A percentile compares a stretch with the other conserved stretches of the same genome.
Conservation (phyloP, 2,888 invertebrate species). For the Lobophora halterata region DNA sequence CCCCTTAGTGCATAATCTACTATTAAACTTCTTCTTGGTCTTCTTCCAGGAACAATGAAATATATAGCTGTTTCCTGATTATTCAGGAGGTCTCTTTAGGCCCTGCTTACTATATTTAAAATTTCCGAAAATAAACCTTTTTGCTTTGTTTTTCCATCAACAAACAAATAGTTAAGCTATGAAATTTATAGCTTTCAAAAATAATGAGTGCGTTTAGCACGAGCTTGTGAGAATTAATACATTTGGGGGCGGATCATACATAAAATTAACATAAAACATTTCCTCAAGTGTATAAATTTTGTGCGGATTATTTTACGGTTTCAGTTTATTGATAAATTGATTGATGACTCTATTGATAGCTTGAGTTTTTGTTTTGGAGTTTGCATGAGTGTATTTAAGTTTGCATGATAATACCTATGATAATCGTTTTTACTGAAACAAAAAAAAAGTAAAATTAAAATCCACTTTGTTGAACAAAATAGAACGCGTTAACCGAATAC, state of each 20-base stretch:
- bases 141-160: slow-evolving; percentile 42
- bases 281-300: slow-evolving; percentile 63
- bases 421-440: too few species aligned
- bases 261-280: slow-evolving; percentile 73
- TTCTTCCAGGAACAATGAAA: too few species aligned
- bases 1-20: too few species aligned
- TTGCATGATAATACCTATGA: too few species aligned
- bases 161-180: slow-evolving; percentile 51
- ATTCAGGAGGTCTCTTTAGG: too few species aligned
- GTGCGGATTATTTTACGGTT: slow-evolving; percentile 56
- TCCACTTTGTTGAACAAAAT: too few species aligned
- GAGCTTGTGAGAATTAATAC: slow-evolving; percentile 52
- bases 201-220: slow-evolving; percentile 53
- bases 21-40: too few species aligned
- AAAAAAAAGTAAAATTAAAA: too few species aligned
- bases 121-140: not conserved
- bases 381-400: too few species aligned
- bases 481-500: too few species aligned
- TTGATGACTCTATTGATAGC: slow-evolving; percentile 46
- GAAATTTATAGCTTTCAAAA: slow-evolving; percentile 68
- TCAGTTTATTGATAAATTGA: slow-evolving; percentile 49
- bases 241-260: slow-evolving; percentile 58
- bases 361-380: slow-evolving; percentile 31
- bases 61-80: too few species aligned
- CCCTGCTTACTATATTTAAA: too few species aligned